Percentiles rank a stretch among this genome's conserved stretches.
Conservation (phyloP, 35 echinoderm and acorn worm species). For the Heliocidaris erythrogramma region DNA sequence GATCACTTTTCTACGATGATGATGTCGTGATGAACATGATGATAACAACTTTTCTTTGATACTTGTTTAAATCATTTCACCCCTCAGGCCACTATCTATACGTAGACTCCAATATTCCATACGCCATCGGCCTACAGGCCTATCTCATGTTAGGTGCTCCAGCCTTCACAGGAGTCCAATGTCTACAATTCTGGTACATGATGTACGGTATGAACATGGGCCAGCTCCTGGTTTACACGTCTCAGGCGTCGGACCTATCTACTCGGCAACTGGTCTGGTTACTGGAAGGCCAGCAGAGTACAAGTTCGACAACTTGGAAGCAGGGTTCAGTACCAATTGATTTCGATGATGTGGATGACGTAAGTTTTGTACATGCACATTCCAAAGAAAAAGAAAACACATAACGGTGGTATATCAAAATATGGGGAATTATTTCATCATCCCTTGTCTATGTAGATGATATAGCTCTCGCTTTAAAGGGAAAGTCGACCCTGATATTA, state of each 20-base stretch:
- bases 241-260: background rate
- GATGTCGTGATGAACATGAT: background rate
- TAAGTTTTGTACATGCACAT: background rate
- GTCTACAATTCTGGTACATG: constrained; percentile 83
- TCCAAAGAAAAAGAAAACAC: too few relatives aligned
- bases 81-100: constrained; percentile 61
- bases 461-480: too few relatives aligned
- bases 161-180: constrained; percentile 26
- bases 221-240: background rate
- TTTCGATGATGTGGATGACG: background rate
- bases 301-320: background rate
- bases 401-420: too few relatives aligned
- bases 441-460: too few relatives aligned
- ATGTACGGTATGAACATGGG: constrained; percentile 69
- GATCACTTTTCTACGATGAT: background rate
- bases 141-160: constrained; percentile 53
- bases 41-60: background rate
- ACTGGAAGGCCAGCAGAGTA: background rate
- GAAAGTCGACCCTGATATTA: too few relatives aligned
- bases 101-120: constrained; percentile 47
- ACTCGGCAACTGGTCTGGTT: background rate
- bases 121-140: constrained; percentile 46
- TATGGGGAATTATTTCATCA: too few relatives aligned
- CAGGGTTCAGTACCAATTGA: background rate
- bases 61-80: background rate